Evolutionary conservation across 2,888 invertebrate species (phyloP).

Genomic region (Folsomia candida): DNA sequence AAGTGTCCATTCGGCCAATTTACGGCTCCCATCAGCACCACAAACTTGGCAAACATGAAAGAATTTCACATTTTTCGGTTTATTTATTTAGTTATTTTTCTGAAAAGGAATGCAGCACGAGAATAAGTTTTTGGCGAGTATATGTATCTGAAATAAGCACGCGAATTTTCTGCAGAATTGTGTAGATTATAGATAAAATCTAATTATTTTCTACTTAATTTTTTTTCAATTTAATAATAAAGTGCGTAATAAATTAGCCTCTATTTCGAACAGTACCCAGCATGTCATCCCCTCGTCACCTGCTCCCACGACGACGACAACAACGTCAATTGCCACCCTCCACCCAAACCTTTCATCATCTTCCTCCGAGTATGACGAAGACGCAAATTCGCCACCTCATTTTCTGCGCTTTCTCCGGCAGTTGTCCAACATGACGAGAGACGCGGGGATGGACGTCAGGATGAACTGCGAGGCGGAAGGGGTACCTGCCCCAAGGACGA

Average conservation of each 20-base stretch:
- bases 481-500: conserved; percentile 60
- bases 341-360: not conserved
- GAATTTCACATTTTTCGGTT: not conserved
- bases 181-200: too few species aligned
- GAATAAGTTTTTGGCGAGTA: too few species aligned
- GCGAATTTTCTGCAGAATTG: too few species aligned
- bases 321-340: not conserved
- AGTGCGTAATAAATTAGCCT: too few species aligned
- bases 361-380: not conserved
- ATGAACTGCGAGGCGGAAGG: conserved; percentile 66
- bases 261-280: not conserved
- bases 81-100: too few species aligned
- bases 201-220: too few species aligned
- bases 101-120: too few species aligned
- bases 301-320: not conserved
- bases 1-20: not conserved
- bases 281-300: not conserved
- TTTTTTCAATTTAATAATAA: too few species aligned
- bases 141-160: too few species aligned
- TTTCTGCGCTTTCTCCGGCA: conserved; percentile 59
- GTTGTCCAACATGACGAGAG: conserved; percentile 61
- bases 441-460: conserved; percentile 62
- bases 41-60: not conserved
- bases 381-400: conserved; percentile 52
- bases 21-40: conserved; percentile 2